phyloP scores from a whole-genome alignment of 2,113 vertebrate species.

The Sclerurus mexicanus region DNA sequence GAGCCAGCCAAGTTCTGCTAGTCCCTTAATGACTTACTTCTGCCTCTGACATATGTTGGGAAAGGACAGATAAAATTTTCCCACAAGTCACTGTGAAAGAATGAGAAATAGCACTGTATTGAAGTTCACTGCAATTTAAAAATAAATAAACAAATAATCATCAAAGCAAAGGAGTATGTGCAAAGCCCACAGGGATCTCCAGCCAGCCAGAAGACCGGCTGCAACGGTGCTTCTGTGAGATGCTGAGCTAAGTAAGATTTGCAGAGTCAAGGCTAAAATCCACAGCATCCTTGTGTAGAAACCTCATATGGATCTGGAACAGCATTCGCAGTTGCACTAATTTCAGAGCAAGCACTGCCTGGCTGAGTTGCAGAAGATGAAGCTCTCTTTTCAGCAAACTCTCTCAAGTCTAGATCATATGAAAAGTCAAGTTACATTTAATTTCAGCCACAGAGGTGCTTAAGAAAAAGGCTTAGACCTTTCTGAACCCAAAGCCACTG shows the following conservation, averaged over 20 bases:
- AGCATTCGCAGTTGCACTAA: rapidly evolving
- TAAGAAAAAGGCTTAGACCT: background rate
- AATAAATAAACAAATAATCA: background rate
- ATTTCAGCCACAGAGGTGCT: background rate
- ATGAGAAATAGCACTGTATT: background rate
- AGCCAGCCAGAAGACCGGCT: background rate
- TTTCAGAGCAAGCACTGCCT: background rate
- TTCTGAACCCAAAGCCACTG: background rate
- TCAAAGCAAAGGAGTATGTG: background rate
- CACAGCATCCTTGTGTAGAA: background rate
- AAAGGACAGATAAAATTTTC: background rate
- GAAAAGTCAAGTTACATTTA: background rate
- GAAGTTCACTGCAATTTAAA: background rate
- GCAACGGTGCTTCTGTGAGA: background rate
- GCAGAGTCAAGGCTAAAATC: background rate
- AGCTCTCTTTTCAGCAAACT: background rate
- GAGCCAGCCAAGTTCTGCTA: background rate
- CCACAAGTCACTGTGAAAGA: background rate
- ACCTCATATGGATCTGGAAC: background rate
- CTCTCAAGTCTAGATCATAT: background rate
- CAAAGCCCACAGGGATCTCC: background rate
- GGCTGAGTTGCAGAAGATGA: background rate
- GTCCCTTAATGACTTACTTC: background rate
- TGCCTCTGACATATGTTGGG: background rate
- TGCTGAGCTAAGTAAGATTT: background rate